Conservation (phyloP, 35 echinoderm and acorn worm genomes). For the Stichopus chloronotus region DNA sequence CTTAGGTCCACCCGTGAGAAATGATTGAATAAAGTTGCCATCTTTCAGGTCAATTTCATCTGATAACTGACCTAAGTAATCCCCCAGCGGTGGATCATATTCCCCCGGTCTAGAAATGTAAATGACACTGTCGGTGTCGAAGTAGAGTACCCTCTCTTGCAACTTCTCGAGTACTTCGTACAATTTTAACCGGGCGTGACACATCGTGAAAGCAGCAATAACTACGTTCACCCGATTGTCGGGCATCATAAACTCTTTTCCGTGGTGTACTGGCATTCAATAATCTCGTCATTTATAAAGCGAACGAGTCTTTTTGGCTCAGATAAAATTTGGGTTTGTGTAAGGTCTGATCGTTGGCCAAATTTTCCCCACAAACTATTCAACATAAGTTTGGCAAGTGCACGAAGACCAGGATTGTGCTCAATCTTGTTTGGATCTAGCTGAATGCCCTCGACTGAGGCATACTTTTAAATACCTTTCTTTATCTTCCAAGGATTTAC, state of each 20-base stretch:
- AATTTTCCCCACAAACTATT: no score
- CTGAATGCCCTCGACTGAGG: constrained; percentile 44
- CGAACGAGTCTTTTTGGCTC: neutral
- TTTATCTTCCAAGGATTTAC: neutral
- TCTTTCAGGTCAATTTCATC: constrained; percentile 32
- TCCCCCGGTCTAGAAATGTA: no score
- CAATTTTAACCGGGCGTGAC: no score
- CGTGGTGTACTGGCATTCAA: neutral
- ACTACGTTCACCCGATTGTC: constrained; percentile 16
- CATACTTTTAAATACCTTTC: constrained; percentile 45
- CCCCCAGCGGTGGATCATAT: neutral
- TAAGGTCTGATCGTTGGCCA: no score
- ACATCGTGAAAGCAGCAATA: constrained; percentile 27
- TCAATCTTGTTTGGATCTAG: no score
- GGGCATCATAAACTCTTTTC: no score
- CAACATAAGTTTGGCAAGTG: no score
- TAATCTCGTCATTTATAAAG: constrained; percentile 40
- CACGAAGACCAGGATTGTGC: no score
- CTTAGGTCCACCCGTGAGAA: constrained; percentile 45
- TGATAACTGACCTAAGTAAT: constrained; percentile 35
- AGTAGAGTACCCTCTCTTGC: no score
- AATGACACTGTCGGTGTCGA: no score
- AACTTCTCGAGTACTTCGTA: no score
- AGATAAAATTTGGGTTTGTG: constrained; percentile 10
- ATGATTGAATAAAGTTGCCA: constrained; percentile 41